Conservation (phyloP, 2,113 vertebrate species). For the Cavia porcellus region DNA sequence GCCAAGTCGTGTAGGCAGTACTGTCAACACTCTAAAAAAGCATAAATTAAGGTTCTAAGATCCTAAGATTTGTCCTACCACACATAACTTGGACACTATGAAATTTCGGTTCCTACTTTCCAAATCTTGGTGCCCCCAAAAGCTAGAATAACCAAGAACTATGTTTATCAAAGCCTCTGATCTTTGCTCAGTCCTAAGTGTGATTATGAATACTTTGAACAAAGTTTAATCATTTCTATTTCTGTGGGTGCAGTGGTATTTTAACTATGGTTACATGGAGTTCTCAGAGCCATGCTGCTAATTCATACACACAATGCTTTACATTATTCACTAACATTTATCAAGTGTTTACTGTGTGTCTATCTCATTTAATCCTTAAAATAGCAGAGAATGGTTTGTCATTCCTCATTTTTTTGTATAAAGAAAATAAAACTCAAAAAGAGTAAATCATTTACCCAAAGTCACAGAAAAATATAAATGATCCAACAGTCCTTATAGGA, state of each 20-base stretch:
- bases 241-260: slow-evolving; percentile 40
- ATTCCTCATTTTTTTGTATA: background rate
- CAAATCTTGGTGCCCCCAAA: background rate
- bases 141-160: slow-evolving; percentile 19
- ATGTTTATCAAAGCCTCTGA: background rate
- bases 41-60: slow-evolving; percentile 23
- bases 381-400: slow-evolving; percentile 14
- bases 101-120: slow-evolving; percentile 46
- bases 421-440: slow-evolving; percentile 27
- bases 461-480: slow-evolving; percentile 33
- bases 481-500: background rate
- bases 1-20: background rate
- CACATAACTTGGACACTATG: background rate
- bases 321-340: slow-evolving; percentile 7
- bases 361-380: slow-evolving; percentile 36
- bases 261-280: background rate
- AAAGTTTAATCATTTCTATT: slow-evolving; percentile 27
- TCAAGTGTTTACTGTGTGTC: background rate
- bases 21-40: slow-evolving; percentile 28
- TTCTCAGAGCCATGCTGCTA: background rate
- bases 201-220: background rate
- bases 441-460: background rate
- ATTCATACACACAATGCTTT: background rate
- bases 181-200: background rate
- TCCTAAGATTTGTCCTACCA: background rate